Evolutionary conservation across 2,797 vertebrate genomes (phyloP), one percentile per base, ranked within the genome.

Genomic region (Miopithecus talapoin): DNA sequence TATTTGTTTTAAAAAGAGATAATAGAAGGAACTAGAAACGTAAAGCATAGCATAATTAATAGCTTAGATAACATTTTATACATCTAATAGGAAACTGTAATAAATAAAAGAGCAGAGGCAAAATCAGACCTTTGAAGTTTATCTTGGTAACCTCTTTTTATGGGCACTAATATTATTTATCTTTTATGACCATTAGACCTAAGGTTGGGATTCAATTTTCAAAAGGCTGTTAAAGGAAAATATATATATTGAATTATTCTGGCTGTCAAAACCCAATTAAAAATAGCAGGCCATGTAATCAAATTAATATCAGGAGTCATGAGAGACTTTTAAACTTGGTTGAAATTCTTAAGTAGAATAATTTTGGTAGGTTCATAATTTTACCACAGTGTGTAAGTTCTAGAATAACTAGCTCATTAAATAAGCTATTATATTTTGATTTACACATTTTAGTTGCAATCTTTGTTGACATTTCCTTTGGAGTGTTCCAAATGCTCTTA

Each of bases 391-490:
- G 11, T 87, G 12, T 48, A 84, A 70, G 2, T 81, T 84, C 30
- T 92, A 2, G 46, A 43, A 92, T 14, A 80, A 83, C 9, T 55
- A 36, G 0, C 50, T 75, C 33, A 87, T 93, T 90, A 92, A 94
- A 76, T 76, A 80, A 94, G 1, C 12, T 68, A 75, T 24, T n/a
- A 61, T 1, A 57, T 88, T 94, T 88, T 86, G 41, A 59, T 64
- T 88, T 57, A 39, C 6, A 68, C 0, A 53, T 93, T 96, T 96
- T 79, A 79, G n/a, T 57, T 95, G 28, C 39, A 87, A 89, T 89
- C 36, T 43, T 43, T 79, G 55, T 92, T 91, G 74, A 57, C 19
- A 36, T 76, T 50, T 90, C 11, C n/a, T 78, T 94, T 84, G 13
- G 72, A 85, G 8, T 89, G 33, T 59, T 91, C 5, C n/a, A 89